Percentiles rank a stretch among this genome's conserved stretches.
These are phyloP conservation scores for Enhydra lutris DNA, from an alignment of 2,113 vertebrate species.

Conservation along the genomic window DNA sequence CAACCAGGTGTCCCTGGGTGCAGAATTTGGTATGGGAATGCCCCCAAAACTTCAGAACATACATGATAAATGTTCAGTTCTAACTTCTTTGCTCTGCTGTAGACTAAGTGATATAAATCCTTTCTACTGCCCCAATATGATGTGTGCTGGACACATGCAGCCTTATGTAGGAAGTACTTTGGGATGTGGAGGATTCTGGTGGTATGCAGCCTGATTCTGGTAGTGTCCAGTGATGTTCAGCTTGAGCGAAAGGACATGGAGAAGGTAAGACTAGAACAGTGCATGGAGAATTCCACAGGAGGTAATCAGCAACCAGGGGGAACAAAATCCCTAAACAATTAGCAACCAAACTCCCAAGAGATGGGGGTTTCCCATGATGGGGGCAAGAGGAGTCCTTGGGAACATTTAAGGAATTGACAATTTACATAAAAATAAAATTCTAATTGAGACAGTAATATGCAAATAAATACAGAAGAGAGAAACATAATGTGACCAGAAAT, in stretches of 20 bases:
- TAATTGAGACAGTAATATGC: background rate
- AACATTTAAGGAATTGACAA: background rate
- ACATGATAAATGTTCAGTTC: background rate
- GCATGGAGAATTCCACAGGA: background rate
- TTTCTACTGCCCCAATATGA: background rate
- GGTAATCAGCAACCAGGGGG: background rate
- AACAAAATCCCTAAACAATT: background rate
- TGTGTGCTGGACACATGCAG: background rate
- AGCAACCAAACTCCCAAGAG: background rate
- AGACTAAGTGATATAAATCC: background rate
- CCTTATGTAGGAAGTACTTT: background rate
- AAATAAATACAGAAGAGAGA: background rate
- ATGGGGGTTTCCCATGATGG: background rate
- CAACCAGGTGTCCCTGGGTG: background rate
- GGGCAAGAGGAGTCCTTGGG: background rate
- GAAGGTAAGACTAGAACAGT: background rate
- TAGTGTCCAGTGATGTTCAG: background rate
- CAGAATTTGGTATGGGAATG: background rate
- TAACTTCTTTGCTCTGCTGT: background rate
- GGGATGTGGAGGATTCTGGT: background rate
- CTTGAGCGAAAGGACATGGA: background rate
- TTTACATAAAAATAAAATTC: background rate
- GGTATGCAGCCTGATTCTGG: background rate
- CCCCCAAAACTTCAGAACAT: background rate
- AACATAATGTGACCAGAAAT: background rate